Evolutionary conservation across 2,888 invertebrate species (phyloP).

Genomic region (Balanococcus diminutus): DNA sequence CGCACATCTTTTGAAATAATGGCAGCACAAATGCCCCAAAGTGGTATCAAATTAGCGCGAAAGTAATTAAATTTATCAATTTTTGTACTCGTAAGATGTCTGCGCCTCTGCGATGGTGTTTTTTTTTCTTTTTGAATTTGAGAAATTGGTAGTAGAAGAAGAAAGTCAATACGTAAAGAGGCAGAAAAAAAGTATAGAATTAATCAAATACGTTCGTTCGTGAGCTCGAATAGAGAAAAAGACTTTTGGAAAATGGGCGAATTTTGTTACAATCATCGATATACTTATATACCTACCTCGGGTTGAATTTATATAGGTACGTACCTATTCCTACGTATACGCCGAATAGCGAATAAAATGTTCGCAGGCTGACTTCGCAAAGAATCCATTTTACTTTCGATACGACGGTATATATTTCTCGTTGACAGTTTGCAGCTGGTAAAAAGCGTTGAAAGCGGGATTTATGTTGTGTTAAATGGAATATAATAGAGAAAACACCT

Average conservation of each 20-base stretch:
- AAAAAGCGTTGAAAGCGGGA: conserved; percentile 41
- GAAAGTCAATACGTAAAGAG: background rate
- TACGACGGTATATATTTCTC: conserved; percentile 18
- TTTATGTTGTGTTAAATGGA: conserved; percentile 47
- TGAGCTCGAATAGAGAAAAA: background rate
- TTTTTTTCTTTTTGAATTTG: too few relatives aligned
- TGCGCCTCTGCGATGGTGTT: background rate
- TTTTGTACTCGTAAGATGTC: background rate
- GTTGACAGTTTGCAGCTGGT: background rate
- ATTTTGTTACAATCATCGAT: background rate
- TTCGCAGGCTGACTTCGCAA: conserved; percentile 36
- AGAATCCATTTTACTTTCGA: conserved; percentile 44
- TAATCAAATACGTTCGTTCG: background rate
- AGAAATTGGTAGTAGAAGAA: too few relatives aligned
- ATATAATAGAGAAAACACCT: conserved; percentile 49
- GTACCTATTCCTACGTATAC: background rate
- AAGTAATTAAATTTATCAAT: background rate
- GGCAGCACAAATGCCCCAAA: background rate
- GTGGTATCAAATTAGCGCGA: background rate
- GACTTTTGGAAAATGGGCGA: background rate
- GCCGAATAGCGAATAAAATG: background rate
- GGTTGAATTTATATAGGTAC: background rate
- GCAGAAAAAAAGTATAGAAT: background rate
- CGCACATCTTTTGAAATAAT: background rate
- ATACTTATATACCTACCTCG: background rate